Conservation (phyloP, 2,113 vertebrate genomes). For the Nesospiza acunhae region DNA sequence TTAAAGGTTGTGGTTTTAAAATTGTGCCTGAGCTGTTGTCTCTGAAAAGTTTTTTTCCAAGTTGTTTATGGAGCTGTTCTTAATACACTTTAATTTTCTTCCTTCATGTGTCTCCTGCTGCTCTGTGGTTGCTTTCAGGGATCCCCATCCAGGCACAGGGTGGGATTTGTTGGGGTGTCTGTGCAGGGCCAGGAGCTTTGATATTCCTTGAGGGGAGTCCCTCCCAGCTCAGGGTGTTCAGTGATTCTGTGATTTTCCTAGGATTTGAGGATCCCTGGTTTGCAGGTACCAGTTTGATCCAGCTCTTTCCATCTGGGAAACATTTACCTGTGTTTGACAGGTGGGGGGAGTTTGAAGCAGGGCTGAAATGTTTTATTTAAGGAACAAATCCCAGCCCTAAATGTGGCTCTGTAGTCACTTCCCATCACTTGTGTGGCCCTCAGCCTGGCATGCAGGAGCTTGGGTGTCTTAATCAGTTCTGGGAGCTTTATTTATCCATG, state of each 20-base stretch:
- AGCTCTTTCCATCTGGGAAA: not conserved
- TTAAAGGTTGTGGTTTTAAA: not conserved
- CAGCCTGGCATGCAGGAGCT: not conserved
- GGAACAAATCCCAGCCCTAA: not conserved
- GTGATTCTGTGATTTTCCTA: not conserved
- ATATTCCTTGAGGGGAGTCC: not conserved
- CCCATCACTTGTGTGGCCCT: not conserved
- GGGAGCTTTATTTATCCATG: not conserved
- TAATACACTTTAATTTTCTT: not conserved
- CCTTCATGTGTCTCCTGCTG: not conserved
- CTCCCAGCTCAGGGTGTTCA: rapidly evolving
- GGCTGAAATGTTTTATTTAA: not conserved
- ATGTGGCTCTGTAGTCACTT: not conserved
- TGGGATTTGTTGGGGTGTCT: not conserved
- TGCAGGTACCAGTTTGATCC: not conserved
- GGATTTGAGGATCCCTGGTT: not conserved
- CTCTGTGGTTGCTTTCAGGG: not conserved
- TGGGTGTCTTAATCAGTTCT: not conserved
- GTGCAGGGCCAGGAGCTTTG: not conserved
- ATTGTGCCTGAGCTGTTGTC: not conserved
- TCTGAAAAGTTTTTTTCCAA: not conserved
- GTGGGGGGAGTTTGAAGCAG: not conserved
- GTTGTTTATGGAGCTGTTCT: not conserved
- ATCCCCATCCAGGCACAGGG: not conserved
- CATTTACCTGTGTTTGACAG: rapidly evolving